phyloP scores from a whole-genome alignment of 1,140 invertebrate genomes.

The Hyles vespertilio region DNA sequence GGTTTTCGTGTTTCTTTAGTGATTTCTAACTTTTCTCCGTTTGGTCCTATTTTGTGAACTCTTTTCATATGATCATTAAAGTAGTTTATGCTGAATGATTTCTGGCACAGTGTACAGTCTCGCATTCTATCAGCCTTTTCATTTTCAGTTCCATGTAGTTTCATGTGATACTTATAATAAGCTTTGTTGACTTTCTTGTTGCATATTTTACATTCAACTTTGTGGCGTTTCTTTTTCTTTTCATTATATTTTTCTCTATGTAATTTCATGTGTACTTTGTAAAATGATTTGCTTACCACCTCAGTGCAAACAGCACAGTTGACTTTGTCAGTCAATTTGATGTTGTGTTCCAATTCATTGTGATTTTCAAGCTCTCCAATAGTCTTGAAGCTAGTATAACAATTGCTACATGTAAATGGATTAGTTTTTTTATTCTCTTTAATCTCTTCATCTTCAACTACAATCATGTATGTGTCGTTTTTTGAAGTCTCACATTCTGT shows the following conservation, averaged over 20 bases:
- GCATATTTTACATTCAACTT: slow-evolving; percentile 24
- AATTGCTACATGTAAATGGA: not conserved
- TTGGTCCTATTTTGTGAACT: slow-evolving; percentile 8
- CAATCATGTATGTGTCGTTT: slow-evolving; percentile 8
- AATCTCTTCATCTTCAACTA: slow-evolving; percentile 12
- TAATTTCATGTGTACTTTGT: slow-evolving; percentile 15
- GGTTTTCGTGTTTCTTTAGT: not conserved
- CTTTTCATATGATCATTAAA: slow-evolving; percentile 15
- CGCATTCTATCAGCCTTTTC: slow-evolving; percentile 13
- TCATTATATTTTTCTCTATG: slow-evolving; percentile 17
- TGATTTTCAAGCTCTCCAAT: slow-evolving; percentile 4
- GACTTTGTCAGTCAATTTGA: slow-evolving; percentile 2
- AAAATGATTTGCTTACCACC: slow-evolving; percentile 3
- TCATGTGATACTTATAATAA: slow-evolving; percentile 26
- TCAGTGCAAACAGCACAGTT: slow-evolving; percentile 16
- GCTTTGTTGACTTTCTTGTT: slow-evolving; percentile 19
- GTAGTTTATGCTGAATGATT: slow-evolving; percentile 6
- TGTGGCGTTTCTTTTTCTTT: slow-evolving; percentile 7
- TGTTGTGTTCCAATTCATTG: slow-evolving; percentile 4
- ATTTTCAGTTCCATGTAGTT: slow-evolving; percentile 15
- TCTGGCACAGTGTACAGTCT: slow-evolving; percentile 11
- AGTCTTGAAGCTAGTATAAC: not conserved
- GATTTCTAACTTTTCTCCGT: slow-evolving; percentile 1
- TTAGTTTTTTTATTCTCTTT: not conserved
- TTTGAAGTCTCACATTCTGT: not conserved